These are phyloP conservation scores for Hoplodrina blanda DNA, from an alignment of 2,888 invertebrate genomes.

Conservation along the genomic window DNA sequence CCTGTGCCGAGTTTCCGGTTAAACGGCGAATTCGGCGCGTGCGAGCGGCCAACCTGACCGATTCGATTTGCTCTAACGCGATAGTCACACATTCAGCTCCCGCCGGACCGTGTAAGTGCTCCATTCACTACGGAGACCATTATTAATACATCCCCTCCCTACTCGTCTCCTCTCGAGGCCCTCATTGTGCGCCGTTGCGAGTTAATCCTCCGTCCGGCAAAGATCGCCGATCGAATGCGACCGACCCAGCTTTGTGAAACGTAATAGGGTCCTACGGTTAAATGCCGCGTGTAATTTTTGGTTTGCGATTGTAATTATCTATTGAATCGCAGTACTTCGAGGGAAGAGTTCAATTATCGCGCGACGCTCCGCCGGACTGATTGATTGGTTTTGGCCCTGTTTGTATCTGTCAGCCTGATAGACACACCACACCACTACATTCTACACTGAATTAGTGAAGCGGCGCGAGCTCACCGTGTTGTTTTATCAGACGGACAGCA, in stretches of 20 bases:
- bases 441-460: constrained; percentile 81
- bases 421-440: constrained; percentile 77
- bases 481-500: constrained; percentile 64
- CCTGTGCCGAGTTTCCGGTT: constrained; percentile 76
- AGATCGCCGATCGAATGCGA: constrained; percentile 86
- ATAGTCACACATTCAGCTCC: constrained; percentile 89
- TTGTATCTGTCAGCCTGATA: constrained; percentile 82
- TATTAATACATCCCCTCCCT: constrained; percentile 88
- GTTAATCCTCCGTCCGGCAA: constrained; percentile 87
- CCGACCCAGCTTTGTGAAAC: constrained; percentile 86
- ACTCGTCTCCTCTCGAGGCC: constrained; percentile 83
- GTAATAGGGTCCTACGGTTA: constrained; percentile 87
- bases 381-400: constrained; percentile 86
- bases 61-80: constrained; percentile 89
- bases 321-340: constrained; percentile 83
- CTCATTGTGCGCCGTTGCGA: constrained; percentile 85
- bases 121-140: constrained; percentile 87
- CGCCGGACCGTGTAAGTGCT: constrained; percentile 89
- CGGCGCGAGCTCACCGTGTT: constrained; percentile 69
- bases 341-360: constrained; percentile 89
- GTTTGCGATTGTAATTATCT: constrained; percentile 90
- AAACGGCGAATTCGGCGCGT: constrained; percentile 84
- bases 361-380: constrained; percentile 84
- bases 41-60: constrained; percentile 81
- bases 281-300: constrained; percentile 89